These are phyloP conservation scores for Diaperis boleti DNA, from an alignment of 2,888 invertebrate species.

Conservation along the genomic window DNA sequence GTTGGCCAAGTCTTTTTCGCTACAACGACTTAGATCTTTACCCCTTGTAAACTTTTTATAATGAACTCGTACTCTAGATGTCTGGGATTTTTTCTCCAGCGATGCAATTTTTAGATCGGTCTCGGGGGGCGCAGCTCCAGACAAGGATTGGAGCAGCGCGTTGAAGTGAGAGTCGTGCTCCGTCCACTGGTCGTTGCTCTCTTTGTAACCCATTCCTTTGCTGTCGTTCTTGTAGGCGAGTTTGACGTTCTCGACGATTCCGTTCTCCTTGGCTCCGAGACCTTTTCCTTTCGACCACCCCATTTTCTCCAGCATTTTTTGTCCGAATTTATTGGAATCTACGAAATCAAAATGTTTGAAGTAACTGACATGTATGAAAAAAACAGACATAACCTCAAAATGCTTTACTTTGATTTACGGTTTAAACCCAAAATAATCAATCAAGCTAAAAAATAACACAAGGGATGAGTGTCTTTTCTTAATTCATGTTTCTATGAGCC, in stretches of 20 bases:
- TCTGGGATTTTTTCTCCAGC: constrained; percentile 83
- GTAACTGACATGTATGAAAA: constrained; percentile 69
- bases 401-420: neutral
- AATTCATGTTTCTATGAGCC: too few relatives aligned
- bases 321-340: constrained; percentile 89
- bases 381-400: constrained; percentile 61
- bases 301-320: constrained; percentile 94
- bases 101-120: constrained; percentile 65
- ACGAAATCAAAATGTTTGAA: constrained; percentile 44
- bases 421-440: too few relatives aligned
- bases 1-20: constrained; percentile 86
- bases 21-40: constrained; percentile 85
- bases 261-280: constrained; percentile 86
- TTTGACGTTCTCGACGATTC: constrained; percentile 85
- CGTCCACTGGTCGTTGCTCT: constrained; percentile 86
- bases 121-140: constrained; percentile 56
- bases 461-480: too few relatives aligned
- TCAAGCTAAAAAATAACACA: too few relatives aligned
- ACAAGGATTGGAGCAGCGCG: constrained; percentile 73
- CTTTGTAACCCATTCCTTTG: constrained; percentile 82
- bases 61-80: constrained; percentile 83
- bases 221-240: constrained; percentile 81
- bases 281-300: constrained; percentile 95
- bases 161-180: constrained; percentile 87
- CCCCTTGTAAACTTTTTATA: constrained; percentile 92